A percentile compares a stretch with the other conserved stretches of the same genome.
Evolutionary conservation across 2,888 invertebrate genomes (phyloP).

Genomic region (Apamea sordens): DNA sequence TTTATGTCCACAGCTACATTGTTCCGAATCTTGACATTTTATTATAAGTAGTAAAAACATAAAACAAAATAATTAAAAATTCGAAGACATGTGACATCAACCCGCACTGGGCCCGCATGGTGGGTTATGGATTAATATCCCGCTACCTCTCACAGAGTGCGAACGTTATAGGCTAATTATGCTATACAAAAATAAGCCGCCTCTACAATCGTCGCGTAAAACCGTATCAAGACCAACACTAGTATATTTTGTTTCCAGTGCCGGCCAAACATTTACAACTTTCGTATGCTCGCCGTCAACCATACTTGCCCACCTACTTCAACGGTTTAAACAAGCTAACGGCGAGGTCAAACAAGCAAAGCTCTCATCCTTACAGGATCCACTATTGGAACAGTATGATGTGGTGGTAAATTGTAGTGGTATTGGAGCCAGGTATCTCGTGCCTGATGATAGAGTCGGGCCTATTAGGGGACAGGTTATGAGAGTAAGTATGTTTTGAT

Average conservation of each 20-base stretch:
- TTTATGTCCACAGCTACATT: background rate
- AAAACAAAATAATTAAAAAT: background rate
- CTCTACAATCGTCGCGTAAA: background rate
- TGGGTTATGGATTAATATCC: background rate
- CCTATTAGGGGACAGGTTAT: constrained; percentile 94
- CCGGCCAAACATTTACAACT: constrained; percentile 92
- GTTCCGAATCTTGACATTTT: background rate
- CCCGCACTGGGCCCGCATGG: background rate
- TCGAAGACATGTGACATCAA: background rate
- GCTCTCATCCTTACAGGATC: constrained; percentile 77
- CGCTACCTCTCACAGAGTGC: background rate
- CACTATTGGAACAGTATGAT: constrained; percentile 89
- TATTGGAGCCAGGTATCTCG: constrained; percentile 91
- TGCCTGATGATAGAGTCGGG: constrained; percentile 90
- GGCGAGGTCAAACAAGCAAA: constrained; percentile 88
- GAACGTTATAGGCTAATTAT: background rate
- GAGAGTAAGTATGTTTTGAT: constrained; percentile 85
- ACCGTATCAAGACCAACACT: background rate
- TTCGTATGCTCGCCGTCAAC: constrained; percentile 92
- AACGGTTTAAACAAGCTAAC: constrained; percentile 90
- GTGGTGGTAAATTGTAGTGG: constrained; percentile 95
- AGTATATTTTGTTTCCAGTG: constrained; percentile 77
- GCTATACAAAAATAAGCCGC: background rate
- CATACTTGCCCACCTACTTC: constrained; percentile 92
- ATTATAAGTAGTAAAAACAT: background rate